A percentile compares a stretch with the other conserved stretches of the same genome.
phyloP scores from a whole-genome alignment of 2,113 vertebrate species.

The Muntiacus reevesi region DNA sequence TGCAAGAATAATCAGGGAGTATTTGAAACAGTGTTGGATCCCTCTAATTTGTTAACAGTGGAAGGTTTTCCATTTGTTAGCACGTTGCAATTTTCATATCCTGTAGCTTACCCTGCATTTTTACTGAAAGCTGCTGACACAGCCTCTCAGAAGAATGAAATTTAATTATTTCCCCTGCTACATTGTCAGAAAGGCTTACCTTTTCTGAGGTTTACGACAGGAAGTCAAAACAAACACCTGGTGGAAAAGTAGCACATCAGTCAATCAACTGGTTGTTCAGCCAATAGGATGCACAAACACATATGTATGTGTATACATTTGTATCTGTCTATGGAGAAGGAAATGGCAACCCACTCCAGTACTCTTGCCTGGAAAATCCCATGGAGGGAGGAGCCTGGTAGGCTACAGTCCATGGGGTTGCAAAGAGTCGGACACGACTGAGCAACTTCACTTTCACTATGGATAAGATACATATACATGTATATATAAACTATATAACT shows the following conservation, averaged over 20 bases:
- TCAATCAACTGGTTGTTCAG: background rate
- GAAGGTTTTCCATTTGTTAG: conserved; percentile 16
- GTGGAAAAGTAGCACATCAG: background rate
- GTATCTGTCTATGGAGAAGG: background rate
- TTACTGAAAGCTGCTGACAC: background rate
- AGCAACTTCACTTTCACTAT: background rate
- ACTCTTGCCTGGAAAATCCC: too few species aligned
- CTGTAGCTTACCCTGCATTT: conserved; percentile 39
- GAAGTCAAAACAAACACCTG: background rate
- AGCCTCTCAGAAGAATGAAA: conserved; percentile 2
- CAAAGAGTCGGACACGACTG: too few species aligned
- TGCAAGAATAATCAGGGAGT: conserved; percentile 7
- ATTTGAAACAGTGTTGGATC: conserved; percentile 8
- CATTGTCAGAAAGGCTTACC: background rate
- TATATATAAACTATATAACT: background rate
- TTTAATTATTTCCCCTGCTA: conserved; percentile 19
- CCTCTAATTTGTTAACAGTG: conserved; percentile 25
- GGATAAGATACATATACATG: background rate
- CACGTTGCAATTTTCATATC: conserved; percentile 14
- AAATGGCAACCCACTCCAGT: too few species aligned
- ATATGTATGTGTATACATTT: background rate
- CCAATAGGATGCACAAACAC: background rate
- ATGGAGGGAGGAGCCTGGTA: too few species aligned
- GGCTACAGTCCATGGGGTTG: too few species aligned
- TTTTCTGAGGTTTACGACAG: background rate